These are phyloP conservation scores for Botrylloides violaceus DNA, from an alignment of 23 tunicate genomes.

Conservation along the genomic window DNA sequence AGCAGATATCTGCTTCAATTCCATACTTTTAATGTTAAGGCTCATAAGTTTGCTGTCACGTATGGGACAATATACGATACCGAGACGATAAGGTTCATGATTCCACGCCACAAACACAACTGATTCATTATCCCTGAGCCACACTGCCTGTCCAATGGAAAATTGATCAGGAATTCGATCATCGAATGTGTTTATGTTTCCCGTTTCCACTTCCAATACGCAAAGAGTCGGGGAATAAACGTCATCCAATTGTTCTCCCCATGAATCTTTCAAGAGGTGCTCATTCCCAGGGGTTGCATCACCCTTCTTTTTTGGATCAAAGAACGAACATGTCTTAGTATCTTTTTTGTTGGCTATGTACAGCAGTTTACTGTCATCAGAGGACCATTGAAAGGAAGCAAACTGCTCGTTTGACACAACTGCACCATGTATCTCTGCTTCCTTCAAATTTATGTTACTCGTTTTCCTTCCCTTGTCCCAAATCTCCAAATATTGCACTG, in stretches of 20 bases:
- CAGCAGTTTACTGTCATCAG: slow-evolving; percentile 32
- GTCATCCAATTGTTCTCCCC: slow-evolving; percentile 84
- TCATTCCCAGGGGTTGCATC: slow-evolving; percentile 33
- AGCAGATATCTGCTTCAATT: slow-evolving; percentile 11
- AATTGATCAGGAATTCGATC: slow-evolving; percentile 34
- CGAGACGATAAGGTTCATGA: slow-evolving; percentile 58
- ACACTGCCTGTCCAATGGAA: slow-evolving; percentile 36
- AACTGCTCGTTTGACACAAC: slow-evolving; percentile 59
- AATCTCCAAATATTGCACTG: slow-evolving; percentile 57
- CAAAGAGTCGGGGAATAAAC: slow-evolving; percentile 42
- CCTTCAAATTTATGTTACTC: slow-evolving; percentile 31
- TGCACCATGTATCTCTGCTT: slow-evolving; percentile 55
- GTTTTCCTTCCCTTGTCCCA: slow-evolving; percentile 45
- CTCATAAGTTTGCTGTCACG: slow-evolving; percentile 42
- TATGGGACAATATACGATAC: slow-evolving; percentile 65
- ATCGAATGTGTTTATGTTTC: slow-evolving; percentile 19
- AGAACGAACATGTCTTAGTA: slow-evolving; percentile 2
- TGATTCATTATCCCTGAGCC: slow-evolving; percentile 44
- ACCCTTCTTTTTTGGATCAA: slow-evolving; percentile 3
- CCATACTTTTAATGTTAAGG: slow-evolving; percentile 18
- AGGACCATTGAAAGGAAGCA: slow-evolving; percentile 76
- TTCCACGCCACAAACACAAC: slow-evolving; percentile 50
- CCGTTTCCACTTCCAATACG: slow-evolving; percentile 37
- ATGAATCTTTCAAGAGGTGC: slow-evolving; percentile 37
- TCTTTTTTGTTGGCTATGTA: slow-evolving; percentile 70